Percentiles rank a stretch among this genome's conserved stretches.
These are phyloP conservation scores for Cryptotermes secundus DNA, from an alignment of 1,140 invertebrate genomes.

Conservation along the genomic window DNA sequence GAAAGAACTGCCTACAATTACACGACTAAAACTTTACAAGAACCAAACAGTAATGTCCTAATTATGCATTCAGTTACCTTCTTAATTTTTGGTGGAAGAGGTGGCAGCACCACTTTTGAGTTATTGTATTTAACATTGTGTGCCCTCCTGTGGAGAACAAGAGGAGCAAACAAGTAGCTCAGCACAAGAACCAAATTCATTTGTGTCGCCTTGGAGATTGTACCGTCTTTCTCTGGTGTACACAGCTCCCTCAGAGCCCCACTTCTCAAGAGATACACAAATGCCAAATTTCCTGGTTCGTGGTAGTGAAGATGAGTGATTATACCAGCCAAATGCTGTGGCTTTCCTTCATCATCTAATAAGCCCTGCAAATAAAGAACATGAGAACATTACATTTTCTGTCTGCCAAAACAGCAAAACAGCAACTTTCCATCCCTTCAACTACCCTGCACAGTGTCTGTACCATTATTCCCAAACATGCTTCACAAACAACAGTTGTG, in stretches of 20 bases:
- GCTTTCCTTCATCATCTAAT: too few relatives aligned
- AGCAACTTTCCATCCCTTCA: too few relatives aligned
- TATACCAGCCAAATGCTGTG: background rate
- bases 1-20: too few relatives aligned
- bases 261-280: slow-evolving; percentile 26
- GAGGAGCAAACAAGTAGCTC: slow-evolving; percentile 31
- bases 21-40: too few relatives aligned
- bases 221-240: background rate
- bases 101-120: slow-evolving; percentile 15
- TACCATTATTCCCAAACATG: too few relatives aligned
- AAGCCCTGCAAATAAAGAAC: too few relatives aligned
- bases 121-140: background rate
- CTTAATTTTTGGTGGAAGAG: background rate
- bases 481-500: too few relatives aligned
- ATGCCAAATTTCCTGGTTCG: slow-evolving; percentile 29
- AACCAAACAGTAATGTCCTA: too few relatives aligned
- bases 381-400: too few relatives aligned
- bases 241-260: slow-evolving; percentile 29
- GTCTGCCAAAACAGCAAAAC: too few relatives aligned
- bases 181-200: slow-evolving; percentile 21
- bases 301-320: slow-evolving; percentile 33
- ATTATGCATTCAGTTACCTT: background rate
- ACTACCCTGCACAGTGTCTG: too few relatives aligned
- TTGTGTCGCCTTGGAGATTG: background rate
- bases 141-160: background rate